Evolutionary conservation across 2,888 invertebrate genomes (phyloP), one percentile per base, ranked within the genome.

Genomic region (Drosophila neotestacea): DNA sequence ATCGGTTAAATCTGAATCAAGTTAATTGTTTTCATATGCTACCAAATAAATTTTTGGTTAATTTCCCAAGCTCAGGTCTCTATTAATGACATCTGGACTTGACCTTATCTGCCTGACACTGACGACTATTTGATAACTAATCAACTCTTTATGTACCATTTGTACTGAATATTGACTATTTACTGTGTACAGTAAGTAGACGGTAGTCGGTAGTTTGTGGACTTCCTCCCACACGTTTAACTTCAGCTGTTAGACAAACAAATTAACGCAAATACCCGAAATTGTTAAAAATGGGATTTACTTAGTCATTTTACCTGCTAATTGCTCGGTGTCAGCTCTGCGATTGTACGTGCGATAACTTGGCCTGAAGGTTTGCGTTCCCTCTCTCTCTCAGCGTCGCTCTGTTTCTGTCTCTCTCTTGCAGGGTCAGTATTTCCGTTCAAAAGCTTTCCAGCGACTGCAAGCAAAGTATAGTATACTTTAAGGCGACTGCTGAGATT

Each of bases 301-400:
- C 72, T 81, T 72, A 78, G 76, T 81, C 77, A 81, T 74, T 69
- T 47, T 68, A 76, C 50, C 38, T 27, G 80, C 77, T 82, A 80
- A 82, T 80, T 80, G 73, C 61, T 44, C 68, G 59, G 73, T 82
- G 79, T 79, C 77, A 76, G 79, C 64, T 50, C 22, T 27, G 32
- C 42, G 80, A 82, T 80, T 80, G 73, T 82, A 80, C 80, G 83
- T 79, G 83, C 61, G 83, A 77, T 79, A 54, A 63, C 65, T 61
- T 50, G 55, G 41, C 7, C 46, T 52, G 48, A 60, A 32, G 59
- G 38, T 55, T 46, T 11, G n/a, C 13, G 48, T 48, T 59, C 47
- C 5, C 32, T 32, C 22, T 51, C 22, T 2, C 22, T 22, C 22
- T 22, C 22, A 22, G 22, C 3, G 22, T 48, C 38, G 7, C 32